Base-by-base conservation (phyloP, 1,140 invertebrate genomes). In the Bombus superbus region DNA sequence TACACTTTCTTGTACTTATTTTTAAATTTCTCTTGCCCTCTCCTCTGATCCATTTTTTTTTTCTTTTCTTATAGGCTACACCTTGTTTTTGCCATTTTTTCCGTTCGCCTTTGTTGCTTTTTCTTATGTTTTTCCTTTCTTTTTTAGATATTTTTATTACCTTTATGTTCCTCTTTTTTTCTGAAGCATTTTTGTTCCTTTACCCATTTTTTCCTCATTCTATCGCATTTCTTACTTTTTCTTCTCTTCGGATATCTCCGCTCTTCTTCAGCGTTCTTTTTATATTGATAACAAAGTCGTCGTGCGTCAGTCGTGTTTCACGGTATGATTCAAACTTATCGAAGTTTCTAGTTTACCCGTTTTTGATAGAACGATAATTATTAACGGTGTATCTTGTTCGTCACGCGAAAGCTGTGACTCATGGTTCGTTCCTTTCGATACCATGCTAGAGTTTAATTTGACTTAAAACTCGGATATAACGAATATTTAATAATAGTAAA, bases 301-400 rank as follows among this genome's bases (percentile, higher is more conserved):
- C 38, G 64, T 69, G 82, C 82, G 64, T 83, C 82, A 83, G 62
- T 22, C 35, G n/a, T 62, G 10, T 74, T 47, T 38, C 72, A 18
- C 47, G 13, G 40, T n/a, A 64, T n/a, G 62, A 77, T 83, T 57
- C 25, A 53, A 66, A 38, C 44, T 28, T 66, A 75, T 66, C 59
- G 22, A 35, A 9, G 25, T 25, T 28, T 3, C 57, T 64, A 42
- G 77, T 25, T n/a, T n/a, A n/a, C 15, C 11, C 42, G 69, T 76
- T 82, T 44, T 66, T 32, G 22, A 42, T 28, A 28, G 59, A 47
- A 59, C 28, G 28, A 53, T 32, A 42, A 62, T 76, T 75, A 83
- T 75, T 66, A 83, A 64, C 80, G 40, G 22, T 4, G 13, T 28
- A 42, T 75, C 71, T 69, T 74, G 8, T 25, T 25, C 40, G 38